Base-by-base conservation (phyloP, 2,888 invertebrate genomes). In the Ormia ochracea region DNA sequence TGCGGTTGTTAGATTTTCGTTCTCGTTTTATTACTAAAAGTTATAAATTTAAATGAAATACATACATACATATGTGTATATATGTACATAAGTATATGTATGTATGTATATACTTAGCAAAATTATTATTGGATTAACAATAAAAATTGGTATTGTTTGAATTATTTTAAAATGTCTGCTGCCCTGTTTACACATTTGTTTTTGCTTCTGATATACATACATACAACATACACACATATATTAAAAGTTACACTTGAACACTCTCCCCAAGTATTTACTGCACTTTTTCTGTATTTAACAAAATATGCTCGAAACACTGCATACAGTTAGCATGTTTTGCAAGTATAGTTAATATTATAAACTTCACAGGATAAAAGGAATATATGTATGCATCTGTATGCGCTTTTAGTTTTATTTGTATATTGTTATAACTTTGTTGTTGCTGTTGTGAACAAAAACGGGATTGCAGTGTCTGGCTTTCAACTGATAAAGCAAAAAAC, bases 401-500 rank as follows among this genome's bases (percentile, higher is more conserved):
- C 61, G 52, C 52, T 68, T 33, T 41, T 43, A 56, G n/a, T 66
- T 26, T 41, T 56, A 5, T 36, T n/a, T n/a, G n/a, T 56, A 23
- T 38, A 66, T 38, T 63, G 43, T 54, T 63, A 19, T 58, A 23
- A 33, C 41, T 45, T 75, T 61, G 31, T 66, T 79, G 28, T 72
- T 61, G 59, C 50, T 78, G 56, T 78, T 82, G 79, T 77, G 74
- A 59, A 78, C 68, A 70, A 68, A 73, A 72, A 75, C 74, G 75
- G 78, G 75, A 75, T 81, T 75, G 70, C 74, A 72, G 68, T 78
- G 78, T 70, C 78, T 78, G 74, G 78, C 74, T 74, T 28, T 59
- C 9, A 68, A 36, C 10, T 69, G 23, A 52, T 38, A 48, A 45
- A 61, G 41, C 50, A 63, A 61, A 36, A 19, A 31, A 31, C 17